phyloP scores from a whole-genome alignment of 1,140 invertebrate genomes.

The Cryptotermes secundus region DNA sequence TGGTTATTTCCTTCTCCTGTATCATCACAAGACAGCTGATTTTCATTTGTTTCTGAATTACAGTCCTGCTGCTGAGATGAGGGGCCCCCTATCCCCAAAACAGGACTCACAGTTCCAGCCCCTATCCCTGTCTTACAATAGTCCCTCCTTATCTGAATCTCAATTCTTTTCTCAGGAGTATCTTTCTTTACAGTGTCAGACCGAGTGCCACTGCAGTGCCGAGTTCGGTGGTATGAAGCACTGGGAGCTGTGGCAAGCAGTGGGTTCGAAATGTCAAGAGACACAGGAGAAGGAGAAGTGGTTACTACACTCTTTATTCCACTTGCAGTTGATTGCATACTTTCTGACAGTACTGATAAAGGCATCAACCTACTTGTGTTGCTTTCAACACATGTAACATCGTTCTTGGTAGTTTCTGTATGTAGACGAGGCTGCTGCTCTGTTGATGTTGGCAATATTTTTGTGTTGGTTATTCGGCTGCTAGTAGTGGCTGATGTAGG shows the following conservation, averaged over 20 bases:
- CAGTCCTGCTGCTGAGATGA: background rate
- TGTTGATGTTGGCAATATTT: background rate
- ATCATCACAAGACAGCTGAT: background rate
- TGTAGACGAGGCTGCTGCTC: background rate
- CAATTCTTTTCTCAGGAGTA: constrained; percentile 31
- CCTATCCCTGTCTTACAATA: constrained; percentile 23
- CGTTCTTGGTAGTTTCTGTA: background rate
- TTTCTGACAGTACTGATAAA: background rate
- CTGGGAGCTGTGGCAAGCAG: background rate
- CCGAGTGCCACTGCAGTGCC: background rate
- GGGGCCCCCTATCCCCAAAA: background rate
- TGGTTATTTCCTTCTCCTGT: background rate
- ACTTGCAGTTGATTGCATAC: background rate
- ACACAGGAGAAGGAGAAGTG: background rate
- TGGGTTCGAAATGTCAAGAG: background rate
- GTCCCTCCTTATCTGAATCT: constrained; percentile 32
- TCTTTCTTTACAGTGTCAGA: constrained; percentile 21
- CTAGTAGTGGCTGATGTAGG: background rate
- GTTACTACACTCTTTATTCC: background rate
- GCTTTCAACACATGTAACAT: background rate
- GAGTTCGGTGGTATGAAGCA: background rate
- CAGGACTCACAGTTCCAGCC: background rate
- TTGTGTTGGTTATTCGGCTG: background rate
- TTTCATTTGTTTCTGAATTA: constrained; percentile 3
- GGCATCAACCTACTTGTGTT: background rate